Conservation (phyloP, 2,113 vertebrate genomes). For the Trogon melanurus region DNA sequence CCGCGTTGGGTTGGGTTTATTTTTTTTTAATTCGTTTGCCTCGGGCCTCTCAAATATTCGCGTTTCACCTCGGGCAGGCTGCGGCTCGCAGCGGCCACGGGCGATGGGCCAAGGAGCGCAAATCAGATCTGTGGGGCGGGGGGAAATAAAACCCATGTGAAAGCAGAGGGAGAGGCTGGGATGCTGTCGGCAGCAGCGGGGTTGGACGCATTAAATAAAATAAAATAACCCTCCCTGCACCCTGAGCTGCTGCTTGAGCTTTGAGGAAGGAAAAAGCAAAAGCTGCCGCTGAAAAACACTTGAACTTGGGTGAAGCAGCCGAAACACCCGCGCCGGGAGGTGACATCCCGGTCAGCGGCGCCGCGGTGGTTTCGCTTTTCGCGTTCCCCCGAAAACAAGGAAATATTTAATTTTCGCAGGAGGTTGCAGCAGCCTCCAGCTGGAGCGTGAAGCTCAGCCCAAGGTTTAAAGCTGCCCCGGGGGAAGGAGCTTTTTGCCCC, state of each 20-base stretch:
- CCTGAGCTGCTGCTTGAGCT: neutral
- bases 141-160: neutral
- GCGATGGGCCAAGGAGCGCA: neutral
- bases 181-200: rapidly evolving
- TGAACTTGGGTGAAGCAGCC: neutral
- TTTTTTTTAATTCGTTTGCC: rapidly evolving
- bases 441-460: rapidly evolving
- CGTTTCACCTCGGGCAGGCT: neutral
- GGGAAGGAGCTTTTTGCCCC: rapidly evolving
- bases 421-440: rapidly evolving
- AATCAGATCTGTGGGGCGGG: neutral
- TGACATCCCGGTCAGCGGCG: neutral
- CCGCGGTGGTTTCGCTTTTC: rapidly evolving
- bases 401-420: neutral
- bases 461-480: rapidly evolving
- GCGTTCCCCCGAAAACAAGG: rapidly evolving
- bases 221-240: too few species aligned
- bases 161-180: neutral
- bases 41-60: neutral
- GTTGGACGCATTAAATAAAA: neutral
- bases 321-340: rapidly evolving
- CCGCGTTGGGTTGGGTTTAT: neutral
- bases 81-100: neutral
- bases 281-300: neutral
- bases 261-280: neutral